Percentiles rank a stretch among this genome's conserved stretches.
phyloP scores from a whole-genome alignment of 2,888 invertebrate species.

The Drosophila kokeensis region DNA sequence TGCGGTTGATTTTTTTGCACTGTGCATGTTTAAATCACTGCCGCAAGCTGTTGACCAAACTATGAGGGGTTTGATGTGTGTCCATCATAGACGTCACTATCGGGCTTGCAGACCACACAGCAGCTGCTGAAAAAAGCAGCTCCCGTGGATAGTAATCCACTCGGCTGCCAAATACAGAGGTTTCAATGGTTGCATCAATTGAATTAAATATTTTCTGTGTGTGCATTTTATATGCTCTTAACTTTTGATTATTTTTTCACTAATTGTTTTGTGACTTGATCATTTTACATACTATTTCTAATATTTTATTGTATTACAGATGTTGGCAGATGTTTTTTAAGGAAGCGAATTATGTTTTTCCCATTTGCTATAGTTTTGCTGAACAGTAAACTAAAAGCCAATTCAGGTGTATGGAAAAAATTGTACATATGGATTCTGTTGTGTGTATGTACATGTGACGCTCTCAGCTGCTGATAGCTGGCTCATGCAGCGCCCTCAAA shows the following conservation, averaged over 20 bases:
- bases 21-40: slow-evolving; percentile 67
- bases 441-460: no score
- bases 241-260: slow-evolving; percentile 46
- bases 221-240: slow-evolving; percentile 65
- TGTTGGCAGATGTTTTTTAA: slow-evolving; percentile 9
- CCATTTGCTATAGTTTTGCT: neutral
- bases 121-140: slow-evolving; percentile 14
- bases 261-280: slow-evolving; percentile 23
- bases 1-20: slow-evolving; percentile 43
- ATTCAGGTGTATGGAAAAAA: neutral
- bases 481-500: no score
- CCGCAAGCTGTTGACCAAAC: slow-evolving; percentile 42
- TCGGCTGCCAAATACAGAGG: slow-evolving; percentile 69
- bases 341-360: slow-evolving; percentile 26
- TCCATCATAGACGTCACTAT: slow-evolving; percentile 65
- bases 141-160: slow-evolving; percentile 58
- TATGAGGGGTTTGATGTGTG: slow-evolving; percentile 37
- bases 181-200: slow-evolving; percentile 65
- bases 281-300: slow-evolving; percentile 42
- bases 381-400: neutral
- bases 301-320: slow-evolving; percentile 26
- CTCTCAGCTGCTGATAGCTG: no score
- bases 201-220: slow-evolving; percentile 73
- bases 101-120: slow-evolving; percentile 33
- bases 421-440: neutral